Evolutionary conservation across 2,113 vertebrate species (phyloP).

Genomic region (Pampusana beccarii): DNA sequence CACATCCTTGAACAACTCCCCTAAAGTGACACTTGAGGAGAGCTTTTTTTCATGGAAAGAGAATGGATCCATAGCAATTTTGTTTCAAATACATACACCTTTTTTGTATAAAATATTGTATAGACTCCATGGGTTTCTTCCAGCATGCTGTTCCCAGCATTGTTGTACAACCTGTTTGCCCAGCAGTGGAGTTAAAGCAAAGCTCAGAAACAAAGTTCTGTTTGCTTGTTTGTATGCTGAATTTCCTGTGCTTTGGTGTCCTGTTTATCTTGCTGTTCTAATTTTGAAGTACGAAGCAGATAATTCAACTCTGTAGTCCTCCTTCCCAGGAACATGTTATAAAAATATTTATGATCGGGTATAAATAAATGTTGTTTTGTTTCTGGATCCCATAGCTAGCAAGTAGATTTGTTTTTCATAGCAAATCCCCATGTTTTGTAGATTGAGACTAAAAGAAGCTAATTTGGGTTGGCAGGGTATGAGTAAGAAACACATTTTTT

Average conservation of each 20-base stretch:
- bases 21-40: neutral
- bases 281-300: neutral
- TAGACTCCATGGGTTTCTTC: accelerated
- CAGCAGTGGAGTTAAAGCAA: neutral
- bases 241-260: neutral
- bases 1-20: neutral
- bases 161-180: neutral
- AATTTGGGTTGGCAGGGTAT: neutral
- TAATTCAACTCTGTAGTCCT: neutral
- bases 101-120: neutral
- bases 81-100: neutral
- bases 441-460: neutral
- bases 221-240: neutral
- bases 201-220: neutral
- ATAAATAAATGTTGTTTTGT: neutral
- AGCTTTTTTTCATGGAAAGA: neutral
- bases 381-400: neutral
- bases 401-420: neutral
- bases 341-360: neutral
- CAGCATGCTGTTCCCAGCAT: neutral
- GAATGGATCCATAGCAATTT: neutral
- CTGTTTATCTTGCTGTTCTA: constrained; percentile 1
- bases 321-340: neutral
- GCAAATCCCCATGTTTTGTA: neutral
- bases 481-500: neutral